Conservation (phyloP, 2,113 vertebrate genomes). For the human region DNA sequence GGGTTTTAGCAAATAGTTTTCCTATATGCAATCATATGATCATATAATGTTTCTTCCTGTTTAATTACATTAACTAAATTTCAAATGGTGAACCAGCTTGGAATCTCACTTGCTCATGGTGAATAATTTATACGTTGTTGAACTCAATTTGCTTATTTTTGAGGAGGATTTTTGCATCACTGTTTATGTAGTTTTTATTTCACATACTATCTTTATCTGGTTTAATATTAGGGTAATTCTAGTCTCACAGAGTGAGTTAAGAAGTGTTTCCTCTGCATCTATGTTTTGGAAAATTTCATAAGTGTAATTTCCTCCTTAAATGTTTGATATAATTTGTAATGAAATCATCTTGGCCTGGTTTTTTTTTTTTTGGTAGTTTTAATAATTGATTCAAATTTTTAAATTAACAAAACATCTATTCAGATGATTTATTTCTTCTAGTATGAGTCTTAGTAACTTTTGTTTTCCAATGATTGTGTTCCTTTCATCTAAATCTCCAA, state of each 20-base stretch:
- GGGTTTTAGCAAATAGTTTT: not conserved
- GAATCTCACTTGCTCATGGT: not conserved
- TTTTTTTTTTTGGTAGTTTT: not conserved
- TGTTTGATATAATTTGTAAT: not conserved
- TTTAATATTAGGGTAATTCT: not conserved
- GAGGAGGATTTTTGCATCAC: not conserved
- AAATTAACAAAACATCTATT: not conserved
- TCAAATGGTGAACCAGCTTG: not conserved
- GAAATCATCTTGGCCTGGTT: not conserved
- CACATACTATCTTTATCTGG: not conserved
- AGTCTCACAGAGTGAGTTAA: not conserved
- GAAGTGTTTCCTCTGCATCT: not conserved
- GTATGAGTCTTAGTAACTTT: not conserved
- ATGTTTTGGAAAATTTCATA: not conserved
- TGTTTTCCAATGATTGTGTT: not conserved
- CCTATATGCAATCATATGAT: not conserved
- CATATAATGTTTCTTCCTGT: not conserved
- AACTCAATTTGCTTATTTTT: not conserved
- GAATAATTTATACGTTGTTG: not conserved
- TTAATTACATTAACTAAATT: not conserved
- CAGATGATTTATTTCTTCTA: not conserved
- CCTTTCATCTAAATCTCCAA: not conserved
- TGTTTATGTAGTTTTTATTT: not conserved
- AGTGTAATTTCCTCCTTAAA: not conserved
- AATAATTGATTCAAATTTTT: not conserved